Base-by-base conservation (phyloP, 2,888 invertebrate genomes). In the Lamellibrachia satsuma region DNA sequence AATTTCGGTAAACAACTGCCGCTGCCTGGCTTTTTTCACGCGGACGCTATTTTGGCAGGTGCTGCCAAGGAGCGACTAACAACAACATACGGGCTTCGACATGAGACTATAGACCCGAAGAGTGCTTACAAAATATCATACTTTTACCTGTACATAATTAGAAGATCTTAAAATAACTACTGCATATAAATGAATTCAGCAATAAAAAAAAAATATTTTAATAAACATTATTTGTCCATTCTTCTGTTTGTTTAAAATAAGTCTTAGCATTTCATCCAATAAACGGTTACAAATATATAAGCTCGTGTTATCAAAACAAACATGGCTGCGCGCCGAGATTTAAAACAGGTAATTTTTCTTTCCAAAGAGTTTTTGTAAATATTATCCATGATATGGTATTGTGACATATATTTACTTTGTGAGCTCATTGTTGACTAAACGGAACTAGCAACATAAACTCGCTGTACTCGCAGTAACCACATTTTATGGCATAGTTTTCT, bases 1-100 rank as follows among this genome's bases (percentile, higher is more conserved):
- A 75, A 75, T 75, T 75, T n/a, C n/a, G 75, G 75, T 75, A 75
- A 75, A 75, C 75, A 75, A n/a, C n/a, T n/a, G n/a, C n/a, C n/a
- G n/a, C n/a, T n/a, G n/a, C n/a, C n/a, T n/a, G n/a, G n/a, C n/a
- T n/a, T n/a, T n/a, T n/a, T 75, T 75, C 75, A 22, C 75, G 75
- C 22, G 22, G n/a, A 75, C 75, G 75, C 75, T 75, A 75, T 75
- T 75, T 75, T 22, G n/a, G 75, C 75, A 75, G 75, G 75, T 75
- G 75, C 75, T 75, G 75, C 75, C 75, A 75, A 75, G 75, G 75
- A 75, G 75, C 75, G 15, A 75, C 75, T 75, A n/a, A 75, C 75
- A 75, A 75, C 75, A 75, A 75, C 75, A 75, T 75, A 75, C 75
- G 75, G 75, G 75, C 75, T 75, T 75, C 75, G 75, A 75, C 55